Conservation (phyloP, 2,113 vertebrate species). For the Protomyctophum bolini region DNA sequence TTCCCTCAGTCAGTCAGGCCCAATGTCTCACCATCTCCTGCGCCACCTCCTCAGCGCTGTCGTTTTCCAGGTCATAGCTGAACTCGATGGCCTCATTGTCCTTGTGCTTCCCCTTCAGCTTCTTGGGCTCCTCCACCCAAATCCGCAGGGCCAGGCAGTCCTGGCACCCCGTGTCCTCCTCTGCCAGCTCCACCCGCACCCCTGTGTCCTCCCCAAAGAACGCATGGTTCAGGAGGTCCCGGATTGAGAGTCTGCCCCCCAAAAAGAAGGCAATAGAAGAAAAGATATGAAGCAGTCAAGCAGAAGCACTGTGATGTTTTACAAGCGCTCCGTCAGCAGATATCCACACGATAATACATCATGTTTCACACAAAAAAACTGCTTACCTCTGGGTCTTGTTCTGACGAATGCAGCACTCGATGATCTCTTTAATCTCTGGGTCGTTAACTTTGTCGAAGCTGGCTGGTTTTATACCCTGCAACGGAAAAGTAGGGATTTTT, state of each 20-base stretch:
- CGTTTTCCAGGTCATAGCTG: conserved; percentile 90
- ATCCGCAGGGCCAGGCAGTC: conserved; percentile 88
- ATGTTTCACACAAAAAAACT: conserved; percentile 15
- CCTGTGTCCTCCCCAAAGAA: conserved; percentile 96
- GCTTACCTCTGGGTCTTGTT: conserved; percentile 89
- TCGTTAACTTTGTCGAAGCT: conserved; percentile 94
- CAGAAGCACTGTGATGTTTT: not conserved
- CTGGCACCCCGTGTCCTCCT: conserved; percentile 84
- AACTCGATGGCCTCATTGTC: conserved; percentile 99
- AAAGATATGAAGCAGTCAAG: conserved; percentile 5
- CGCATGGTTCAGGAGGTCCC: conserved; percentile 87
- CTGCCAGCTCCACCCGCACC: conserved; percentile 90
- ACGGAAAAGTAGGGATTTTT: not conserved
- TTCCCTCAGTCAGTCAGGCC: not conserved
- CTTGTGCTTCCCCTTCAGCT: conserved; percentile 95
- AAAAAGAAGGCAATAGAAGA: not conserved
- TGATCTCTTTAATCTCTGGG: conserved; percentile 96
- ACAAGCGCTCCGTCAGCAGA: not conserved
- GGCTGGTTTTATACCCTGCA: conserved; percentile 92
- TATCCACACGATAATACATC: not conserved
- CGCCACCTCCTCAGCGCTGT: conserved; percentile 92
- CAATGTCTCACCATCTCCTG: conserved; percentile 88
- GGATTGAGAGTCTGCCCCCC: conserved; percentile 83
- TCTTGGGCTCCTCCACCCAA: conserved; percentile 96
- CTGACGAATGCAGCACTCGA: conserved; percentile 93